Evolutionary conservation across 2,113 vertebrate species (phyloP), one percentile per base, ranked within the genome.

Genomic region (Aramus guarauna): DNA sequence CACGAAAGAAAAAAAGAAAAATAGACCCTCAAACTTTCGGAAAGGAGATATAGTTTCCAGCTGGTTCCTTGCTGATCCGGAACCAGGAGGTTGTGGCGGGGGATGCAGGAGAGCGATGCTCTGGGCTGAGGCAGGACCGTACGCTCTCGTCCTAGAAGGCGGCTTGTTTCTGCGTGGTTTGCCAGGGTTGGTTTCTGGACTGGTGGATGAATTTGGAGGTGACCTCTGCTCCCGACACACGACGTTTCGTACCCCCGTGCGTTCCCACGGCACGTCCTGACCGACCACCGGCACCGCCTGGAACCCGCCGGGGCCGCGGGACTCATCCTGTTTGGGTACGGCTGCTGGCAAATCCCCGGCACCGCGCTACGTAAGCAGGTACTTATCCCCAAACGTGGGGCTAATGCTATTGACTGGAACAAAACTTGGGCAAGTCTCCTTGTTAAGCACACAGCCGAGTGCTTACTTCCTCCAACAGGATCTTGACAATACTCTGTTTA

Each of bases 311-410:
- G n/a, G 64, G 15, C 55, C 67, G 72, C 4, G 7, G 43, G 27
- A 27, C 50, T 64, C 0, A 0, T 20, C 32, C 32, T 2, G 0
- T 30, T 48, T 19, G 67, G 34, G 73, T 22, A 32, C 0, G 0
- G 86, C 79, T 22, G 55, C 53, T 45, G 24, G 5, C 36, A 72
- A 34, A 45, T 18, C 88, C 82, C 52, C 78, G n/a, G 32, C 58
- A 34, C 39, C 15, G 32, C 4, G 3, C 29, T 13, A 41, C 15
- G 19, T 45, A 20, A 79, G 53, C 19, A 30, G 15, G 23, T 11
- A 30, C 30, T 91, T 45, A 77, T 58, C 85, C 69, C 58, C 19
- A 7, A 2, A 34, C 36, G 9, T 6, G 53, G 6, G 36, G 34
- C 39, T 60, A 66, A 88, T 36, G 4, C 55, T 18, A 50, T 15